phyloP scores from a whole-genome alignment of 2,797 vertebrate genomes.

The Champsocephalus esox region DNA sequence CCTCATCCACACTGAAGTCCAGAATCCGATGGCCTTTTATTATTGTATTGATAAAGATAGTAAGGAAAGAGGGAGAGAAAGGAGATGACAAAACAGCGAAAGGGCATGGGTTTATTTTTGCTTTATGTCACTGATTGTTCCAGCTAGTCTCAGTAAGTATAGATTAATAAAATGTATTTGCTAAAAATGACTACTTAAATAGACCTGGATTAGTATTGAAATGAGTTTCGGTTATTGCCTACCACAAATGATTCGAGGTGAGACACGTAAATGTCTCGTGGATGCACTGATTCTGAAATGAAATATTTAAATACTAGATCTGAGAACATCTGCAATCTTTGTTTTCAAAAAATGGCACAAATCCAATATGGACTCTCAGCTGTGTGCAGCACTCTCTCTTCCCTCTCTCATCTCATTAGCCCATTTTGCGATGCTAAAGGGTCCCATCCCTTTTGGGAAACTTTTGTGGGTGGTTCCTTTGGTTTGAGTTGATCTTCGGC shows the following conservation, averaged over 20 bases:
- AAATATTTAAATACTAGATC: not conserved
- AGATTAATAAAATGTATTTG: not conserved
- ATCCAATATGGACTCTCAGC: constrained; percentile 29
- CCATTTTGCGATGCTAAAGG: constrained; percentile 53
- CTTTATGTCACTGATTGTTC: not conserved
- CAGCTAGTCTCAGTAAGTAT: not conserved
- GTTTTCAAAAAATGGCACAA: constrained; percentile 23
- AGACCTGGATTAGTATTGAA: not conserved
- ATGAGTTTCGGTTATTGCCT: not conserved
- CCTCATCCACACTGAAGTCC: too few species aligned
- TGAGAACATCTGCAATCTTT: constrained; percentile 14
- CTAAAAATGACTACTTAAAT: not conserved
- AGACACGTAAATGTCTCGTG: not conserved
- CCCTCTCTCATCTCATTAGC: constrained; percentile 60
- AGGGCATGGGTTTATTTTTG: not conserved
- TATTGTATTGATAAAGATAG: too few species aligned
- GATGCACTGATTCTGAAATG: not conserved
- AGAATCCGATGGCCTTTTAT: too few species aligned
- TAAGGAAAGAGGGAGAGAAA: too few species aligned
- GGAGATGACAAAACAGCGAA: too few species aligned
- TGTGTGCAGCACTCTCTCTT: constrained; percentile 35
- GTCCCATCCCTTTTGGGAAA: constrained; percentile 55
- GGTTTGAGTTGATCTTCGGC: constrained; percentile 60
- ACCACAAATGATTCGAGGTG: not conserved
- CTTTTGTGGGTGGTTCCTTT: constrained; percentile 71